phyloP scores from a whole-genome alignment of 2,113 vertebrate species.

The Origma solitaria region DNA sequence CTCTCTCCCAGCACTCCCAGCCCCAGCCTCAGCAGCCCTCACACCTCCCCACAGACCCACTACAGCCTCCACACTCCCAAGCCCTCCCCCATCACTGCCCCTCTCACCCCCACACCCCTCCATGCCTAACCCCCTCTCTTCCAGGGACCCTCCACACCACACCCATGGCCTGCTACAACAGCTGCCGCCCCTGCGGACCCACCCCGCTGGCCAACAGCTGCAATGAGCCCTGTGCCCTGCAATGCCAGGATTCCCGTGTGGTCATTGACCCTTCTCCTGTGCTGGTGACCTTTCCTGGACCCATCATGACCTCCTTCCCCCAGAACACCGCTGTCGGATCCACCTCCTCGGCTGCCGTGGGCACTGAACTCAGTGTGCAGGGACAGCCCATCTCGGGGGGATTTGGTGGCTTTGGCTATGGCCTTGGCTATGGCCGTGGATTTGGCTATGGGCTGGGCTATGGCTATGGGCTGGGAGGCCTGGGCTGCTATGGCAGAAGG shows the following conservation, averaged over 20 bases:
- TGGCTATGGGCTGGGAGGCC: neutral
- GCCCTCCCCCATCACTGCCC: too few species aligned
- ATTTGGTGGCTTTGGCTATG: neutral
- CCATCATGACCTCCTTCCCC: neutral
- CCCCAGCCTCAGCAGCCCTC: too few species aligned
- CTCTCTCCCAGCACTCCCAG: too few species aligned
- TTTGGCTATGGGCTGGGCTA: neutral
- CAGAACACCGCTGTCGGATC: neutral
- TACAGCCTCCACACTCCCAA: too few species aligned
- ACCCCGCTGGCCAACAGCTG: neutral
- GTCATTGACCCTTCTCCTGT: neutral
- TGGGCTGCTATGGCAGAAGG: neutral
- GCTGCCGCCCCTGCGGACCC: neutral
- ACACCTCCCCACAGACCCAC: too few species aligned
- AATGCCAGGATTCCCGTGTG: neutral
- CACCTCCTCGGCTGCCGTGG: neutral
- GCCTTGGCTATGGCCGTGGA: neutral
- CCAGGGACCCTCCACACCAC: neutral
- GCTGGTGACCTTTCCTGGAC: neutral
- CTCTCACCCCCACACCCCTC: fast-evolving
- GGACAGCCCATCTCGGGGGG: neutral
- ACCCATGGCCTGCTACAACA: neutral
- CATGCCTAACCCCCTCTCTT: neutral
- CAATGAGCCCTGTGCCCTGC: neutral
- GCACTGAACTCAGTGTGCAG: neutral